phyloP scores from a whole-genome alignment of 92 coral and sea anemone genomes.

The Siderastrea radians region DNA sequence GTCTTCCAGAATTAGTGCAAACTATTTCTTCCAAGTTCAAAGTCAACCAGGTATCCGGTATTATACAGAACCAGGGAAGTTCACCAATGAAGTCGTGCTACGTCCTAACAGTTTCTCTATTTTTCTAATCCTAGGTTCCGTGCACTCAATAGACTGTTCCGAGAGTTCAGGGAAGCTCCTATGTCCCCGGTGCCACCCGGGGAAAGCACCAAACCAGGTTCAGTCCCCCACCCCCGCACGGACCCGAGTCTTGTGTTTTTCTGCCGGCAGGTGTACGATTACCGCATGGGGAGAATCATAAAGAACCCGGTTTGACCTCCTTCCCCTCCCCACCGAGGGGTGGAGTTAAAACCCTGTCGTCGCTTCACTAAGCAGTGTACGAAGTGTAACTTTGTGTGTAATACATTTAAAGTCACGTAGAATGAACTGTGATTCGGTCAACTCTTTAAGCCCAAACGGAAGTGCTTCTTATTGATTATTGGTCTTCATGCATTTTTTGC shows the following conservation, averaged over 20 bases:
- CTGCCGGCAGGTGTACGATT: constrained; percentile 98
- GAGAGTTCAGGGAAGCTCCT: constrained; percentile 88
- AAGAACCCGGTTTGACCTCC: constrained; percentile 83
- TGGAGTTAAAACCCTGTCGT: background rate
- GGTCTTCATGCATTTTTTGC: background rate
- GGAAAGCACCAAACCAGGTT: constrained; percentile 88
- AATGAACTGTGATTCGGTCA: background rate
- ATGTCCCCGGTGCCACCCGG: constrained; percentile 96
- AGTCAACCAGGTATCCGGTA: too few species aligned
- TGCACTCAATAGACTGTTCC: constrained; percentile 90
- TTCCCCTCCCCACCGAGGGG: background rate
- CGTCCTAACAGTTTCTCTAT: background rate
- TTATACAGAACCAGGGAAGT: background rate
- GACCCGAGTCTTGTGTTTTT: constrained; percentile 97
- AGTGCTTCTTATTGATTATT: background rate
- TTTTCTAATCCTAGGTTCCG: constrained; percentile 74
- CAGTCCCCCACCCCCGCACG: constrained; percentile 86
- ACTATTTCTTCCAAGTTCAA: too few species aligned
- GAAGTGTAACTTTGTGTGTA: background rate
- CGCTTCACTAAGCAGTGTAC: background rate
- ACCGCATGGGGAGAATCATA: constrained; percentile 96
- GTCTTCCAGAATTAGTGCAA: too few species aligned
- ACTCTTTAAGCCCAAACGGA: background rate
- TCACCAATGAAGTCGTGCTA: background rate
- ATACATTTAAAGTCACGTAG: background rate